Base-by-base conservation (phyloP, 2,888 invertebrate genomes). In the Stomorhina lunata region DNA sequence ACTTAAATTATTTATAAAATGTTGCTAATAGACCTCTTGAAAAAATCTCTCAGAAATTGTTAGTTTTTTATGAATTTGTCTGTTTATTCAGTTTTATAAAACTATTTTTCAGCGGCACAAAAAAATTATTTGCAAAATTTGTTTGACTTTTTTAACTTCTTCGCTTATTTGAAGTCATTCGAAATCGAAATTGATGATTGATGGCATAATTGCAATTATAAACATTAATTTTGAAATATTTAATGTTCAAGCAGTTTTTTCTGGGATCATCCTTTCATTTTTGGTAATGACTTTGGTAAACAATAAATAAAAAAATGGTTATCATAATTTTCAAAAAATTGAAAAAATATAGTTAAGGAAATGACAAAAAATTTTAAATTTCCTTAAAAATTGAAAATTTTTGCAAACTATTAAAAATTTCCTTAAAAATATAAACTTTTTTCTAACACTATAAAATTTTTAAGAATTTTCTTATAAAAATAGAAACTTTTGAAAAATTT, bases 141-240 rank as follows among this genome's bases (percentile, higher is more conserved):
- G 25, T 1, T 17, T 32, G 34, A 34, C 4, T 57, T 48, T 25
- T 2, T 61, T 61, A 12, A 12, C 1, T 72, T 50, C 34, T 61
- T 50, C 12, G 59, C 3, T 59, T 34, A 25, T 63, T 50, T 48
- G 17, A 61, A 37, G 29, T 40, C 63, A 53, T 34, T 29, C n/a
- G 50, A 72, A 53, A 22, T 75, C 2, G n/a, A n/a, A n/a, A n/a
- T 55, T 27, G 29, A 65, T 65, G 63, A 75, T 75, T 75, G 65
- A 75, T 65, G 75, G 29, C 55, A 34, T 55, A 65, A 65, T 50
- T 65, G 75, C 65, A 32, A 65, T 75, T 75, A 75, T 55, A 65
- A 65, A 75, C 55, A 55, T 65, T 55, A 32, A 65, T 34, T 75
- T 55, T 45, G 10, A 55, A 22, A 43, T 45, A 55, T 17, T 40